phyloP scores from a whole-genome alignment of 2,113 vertebrate species.

The Salvelinus fontinalis region DNA sequence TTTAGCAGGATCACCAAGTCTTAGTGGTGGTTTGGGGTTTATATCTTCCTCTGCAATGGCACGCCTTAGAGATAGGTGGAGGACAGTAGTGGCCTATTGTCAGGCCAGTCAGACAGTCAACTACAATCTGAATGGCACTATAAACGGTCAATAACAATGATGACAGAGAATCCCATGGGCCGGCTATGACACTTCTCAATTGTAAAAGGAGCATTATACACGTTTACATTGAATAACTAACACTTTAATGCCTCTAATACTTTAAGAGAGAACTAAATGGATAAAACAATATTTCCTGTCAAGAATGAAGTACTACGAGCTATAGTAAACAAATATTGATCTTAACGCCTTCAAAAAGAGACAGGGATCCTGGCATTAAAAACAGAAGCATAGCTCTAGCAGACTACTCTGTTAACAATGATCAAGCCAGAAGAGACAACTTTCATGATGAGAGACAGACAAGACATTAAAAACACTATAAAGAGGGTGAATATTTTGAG shows the following conservation, averaged over 20 bases:
- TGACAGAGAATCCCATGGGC: not conserved
- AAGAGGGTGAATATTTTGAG: slow-evolving; percentile 71
- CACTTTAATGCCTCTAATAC: too few species aligned
- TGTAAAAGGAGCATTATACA: too few species aligned
- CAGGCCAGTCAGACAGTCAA: slow-evolving; percentile 30
- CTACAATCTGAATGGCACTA: slow-evolving; percentile 34
- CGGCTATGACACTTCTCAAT: too few species aligned
- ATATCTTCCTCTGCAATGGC: slow-evolving; percentile 27
- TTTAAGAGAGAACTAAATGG: too few species aligned
- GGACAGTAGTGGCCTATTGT: slow-evolving; percentile 5
- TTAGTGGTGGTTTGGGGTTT: not conserved
- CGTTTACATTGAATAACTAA: too few species aligned
- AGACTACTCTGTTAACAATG: slow-evolving; percentile 52
- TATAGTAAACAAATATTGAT: too few species aligned
- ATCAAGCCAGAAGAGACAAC: slow-evolving; percentile 60
- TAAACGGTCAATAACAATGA: not conserved
- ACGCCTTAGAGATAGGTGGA: slow-evolving; percentile 16
- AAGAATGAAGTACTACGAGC: too few species aligned
- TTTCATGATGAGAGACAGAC: slow-evolving; percentile 63
- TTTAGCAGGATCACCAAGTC: too few species aligned
- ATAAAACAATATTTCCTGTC: too few species aligned
- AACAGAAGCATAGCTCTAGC: too few species aligned
- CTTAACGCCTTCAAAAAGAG: too few species aligned
- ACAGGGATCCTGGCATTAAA: too few species aligned
- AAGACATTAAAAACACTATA: slow-evolving; percentile 65